phyloP scores from a whole-genome alignment of 1,140 invertebrate species.

The Danaus melanippus region DNA sequence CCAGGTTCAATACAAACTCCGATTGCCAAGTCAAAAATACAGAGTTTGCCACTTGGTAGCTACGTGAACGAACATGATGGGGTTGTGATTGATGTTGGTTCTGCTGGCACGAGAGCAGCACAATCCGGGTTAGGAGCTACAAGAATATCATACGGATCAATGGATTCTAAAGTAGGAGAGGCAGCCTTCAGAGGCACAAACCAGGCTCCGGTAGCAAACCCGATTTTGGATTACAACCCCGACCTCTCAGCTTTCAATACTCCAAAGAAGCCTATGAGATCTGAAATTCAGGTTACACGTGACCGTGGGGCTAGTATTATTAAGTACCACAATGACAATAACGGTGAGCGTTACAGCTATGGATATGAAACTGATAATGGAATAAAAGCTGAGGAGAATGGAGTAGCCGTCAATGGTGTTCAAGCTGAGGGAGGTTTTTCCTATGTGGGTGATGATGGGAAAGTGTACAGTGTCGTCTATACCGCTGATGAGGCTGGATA shows the following conservation, averaged over 20 bases:
- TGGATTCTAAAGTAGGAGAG: slow-evolving; percentile 58
- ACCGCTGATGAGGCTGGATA: slow-evolving; percentile 74
- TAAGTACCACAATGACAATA: slow-evolving; percentile 37
- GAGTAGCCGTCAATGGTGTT: slow-evolving; percentile 37
- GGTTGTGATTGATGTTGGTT: slow-evolving; percentile 51
- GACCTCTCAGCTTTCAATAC: slow-evolving; percentile 12
- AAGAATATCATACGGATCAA: slow-evolving; percentile 47
- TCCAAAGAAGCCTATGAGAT: slow-evolving; percentile 4
- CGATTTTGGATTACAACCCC: not conserved
- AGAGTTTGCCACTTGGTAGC: slow-evolving; percentile 36
- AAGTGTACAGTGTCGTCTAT: slow-evolving; percentile 74
- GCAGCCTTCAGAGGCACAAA: slow-evolving; percentile 43
- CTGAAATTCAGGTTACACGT: slow-evolving; percentile 18
- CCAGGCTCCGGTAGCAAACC: not conserved
- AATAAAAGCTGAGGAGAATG: slow-evolving; percentile 72
- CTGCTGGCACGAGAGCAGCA: slow-evolving; percentile 43
- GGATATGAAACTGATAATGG: slow-evolving; percentile 77
- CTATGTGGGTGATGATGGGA: slow-evolving; percentile 78
- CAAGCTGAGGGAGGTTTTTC: slow-evolving; percentile 73
- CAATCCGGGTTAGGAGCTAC: slow-evolving; percentile 46
- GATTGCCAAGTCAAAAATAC: slow-evolving; percentile 8
- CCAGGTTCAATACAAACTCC: slow-evolving; percentile 33
- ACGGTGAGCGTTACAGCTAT: slow-evolving; percentile 60
- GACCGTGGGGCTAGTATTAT: slow-evolving; percentile 38
- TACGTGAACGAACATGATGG: slow-evolving; percentile 53